Evolutionary conservation across 2,797 vertebrate genomes (phyloP), one percentile per base, ranked within the genome.

Genomic region (Pitangus sulphuratus): DNA sequence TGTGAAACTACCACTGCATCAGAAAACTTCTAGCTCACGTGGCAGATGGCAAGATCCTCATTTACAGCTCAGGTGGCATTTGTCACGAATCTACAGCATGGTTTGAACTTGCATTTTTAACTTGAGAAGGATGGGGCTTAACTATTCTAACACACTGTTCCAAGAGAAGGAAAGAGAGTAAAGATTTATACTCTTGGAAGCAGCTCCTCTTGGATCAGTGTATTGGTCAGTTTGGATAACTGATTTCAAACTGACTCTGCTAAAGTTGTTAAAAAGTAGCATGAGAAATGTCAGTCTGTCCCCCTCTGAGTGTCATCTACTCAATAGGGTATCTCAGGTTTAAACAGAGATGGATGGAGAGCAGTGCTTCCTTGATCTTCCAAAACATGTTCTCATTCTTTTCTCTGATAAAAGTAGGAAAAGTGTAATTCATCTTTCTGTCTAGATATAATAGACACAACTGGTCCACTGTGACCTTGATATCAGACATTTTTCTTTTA

Each of bases 401-500:
- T 84, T 84, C 64, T 74, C 15, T 53, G 60, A 28, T 50, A 40
- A 69, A 90, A 72, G 42, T 26, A 37, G 19, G 71, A 58, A 92
- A 82, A 82, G 58, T 84, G 56, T 71, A 72, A 71, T 82, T 82
- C 22, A 17, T 93, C 90, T 93, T 96, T 87, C 77, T 95, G 48
- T 87, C 62, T 64, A 35, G 60, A 37, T 94, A 42, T 62, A 94
- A 91, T 80, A 94, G 87, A 89, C 47, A 74, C 51, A 93, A 92
- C 45, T 92, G 54, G 82, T 92, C 88, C 53, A 25, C 92, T 54
- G 84, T 91, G 84, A 94, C 93, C 92, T 93, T 89, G 84, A 30
- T 77, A 89, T 57, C 78, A 83, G 90, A 85, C 82, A 25, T 57
- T 92, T 94, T 84, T 89, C 90, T 80, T 93, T 94, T 80, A 93